phyloP scores from a whole-genome alignment of 1,140 invertebrate genomes.

The Hermetia illucens region DNA sequence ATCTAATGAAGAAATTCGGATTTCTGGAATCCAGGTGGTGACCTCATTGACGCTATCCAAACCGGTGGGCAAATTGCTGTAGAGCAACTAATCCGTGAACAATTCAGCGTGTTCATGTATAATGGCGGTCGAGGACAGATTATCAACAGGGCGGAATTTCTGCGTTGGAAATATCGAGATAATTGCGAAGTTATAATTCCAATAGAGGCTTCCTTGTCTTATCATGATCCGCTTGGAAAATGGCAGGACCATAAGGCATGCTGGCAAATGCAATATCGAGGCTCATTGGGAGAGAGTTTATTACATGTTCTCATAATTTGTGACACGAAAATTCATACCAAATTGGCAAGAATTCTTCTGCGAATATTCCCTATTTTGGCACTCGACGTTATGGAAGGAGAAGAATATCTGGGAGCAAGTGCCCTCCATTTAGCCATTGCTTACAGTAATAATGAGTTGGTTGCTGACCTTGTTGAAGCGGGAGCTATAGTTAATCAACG shows the following conservation, averaged over 20 bases:
- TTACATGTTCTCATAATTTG: constrained; percentile 91
- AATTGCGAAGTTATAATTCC: constrained; percentile 66
- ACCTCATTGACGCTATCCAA: constrained; percentile 72
- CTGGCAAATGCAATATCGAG: constrained; percentile 94
- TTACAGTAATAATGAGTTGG: constrained; percentile 90
- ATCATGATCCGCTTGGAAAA: constrained; percentile 67
- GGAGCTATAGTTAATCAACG: constrained; percentile 84
- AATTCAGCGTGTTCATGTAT: constrained; percentile 82
- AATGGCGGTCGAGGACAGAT: constrained; percentile 72
- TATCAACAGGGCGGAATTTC: constrained; percentile 80
- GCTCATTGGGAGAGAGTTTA: constrained; percentile 85
- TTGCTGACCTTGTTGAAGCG: constrained; percentile 78
- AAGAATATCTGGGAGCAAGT: constrained; percentile 92
- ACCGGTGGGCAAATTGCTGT: constrained; percentile 64
- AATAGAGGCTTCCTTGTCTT: constrained; percentile 63
- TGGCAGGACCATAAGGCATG: constrained; percentile 86
- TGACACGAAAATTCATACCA: constrained; percentile 58
- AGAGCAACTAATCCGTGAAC: constrained; percentile 73
- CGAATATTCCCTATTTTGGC: constrained; percentile 85
- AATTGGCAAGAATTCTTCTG: constrained; percentile 72
- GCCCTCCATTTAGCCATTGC: constrained; percentile 92
- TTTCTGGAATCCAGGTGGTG: constrained; percentile 40
- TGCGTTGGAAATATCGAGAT: constrained; percentile 86
- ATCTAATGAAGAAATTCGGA: not conserved
- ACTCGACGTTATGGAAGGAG: constrained; percentile 89